Base-by-base conservation (phyloP, 2,888 invertebrate genomes). In the Diaperis boleti region DNA sequence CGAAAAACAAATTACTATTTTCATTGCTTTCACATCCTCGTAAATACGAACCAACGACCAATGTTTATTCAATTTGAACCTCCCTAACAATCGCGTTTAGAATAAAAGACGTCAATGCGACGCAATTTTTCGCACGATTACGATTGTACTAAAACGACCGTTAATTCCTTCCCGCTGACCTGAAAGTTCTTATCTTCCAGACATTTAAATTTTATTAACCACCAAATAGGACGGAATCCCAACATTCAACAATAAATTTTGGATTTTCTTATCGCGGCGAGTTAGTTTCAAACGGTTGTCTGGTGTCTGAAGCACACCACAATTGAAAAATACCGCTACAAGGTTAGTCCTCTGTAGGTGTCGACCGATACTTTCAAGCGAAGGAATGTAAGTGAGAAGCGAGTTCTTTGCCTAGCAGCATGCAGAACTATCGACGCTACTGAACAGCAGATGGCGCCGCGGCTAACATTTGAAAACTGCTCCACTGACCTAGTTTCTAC, bases 131-230 rank as follows among this genome's bases (percentile, higher is more conserved):
- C 50, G 18, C 4, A 14, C 35, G 20, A 50, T 50, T 50, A 20
- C 8, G 29, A 20, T 29, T 3, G 11, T 11, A 11, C 37, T 13
- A 35, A 52, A 42, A 20, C 41, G 41, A 17, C 41, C n/a, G 14
- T 42, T 42, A 42, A 42, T 42, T 42, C 10, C 20, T 15, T 13
- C 39, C 3, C 7, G 13, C 39, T 15, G 15, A 6, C 29, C 45
- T n/a, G 6, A 22, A 50, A 50, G 22, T 52, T 39, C 39, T 52
- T 52, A 52, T 39, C 39, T 31, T 14, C 4, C 39, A 13, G 39
- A 52, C 37, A 15, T 39, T 52, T 20, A 11, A 52, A 52, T 52
- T 52, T 52, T 52, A 52, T 52, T 52, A 52, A 39, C n/a, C 39
- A 26, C 39, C 22, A 52, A 52, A 52, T 52, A 39, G 39, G 52